Evolutionary conservation across 2,113 vertebrate genomes (phyloP), one percentile per base, ranked within the genome.

Genomic region (Syrmaticus mikado): DNA sequence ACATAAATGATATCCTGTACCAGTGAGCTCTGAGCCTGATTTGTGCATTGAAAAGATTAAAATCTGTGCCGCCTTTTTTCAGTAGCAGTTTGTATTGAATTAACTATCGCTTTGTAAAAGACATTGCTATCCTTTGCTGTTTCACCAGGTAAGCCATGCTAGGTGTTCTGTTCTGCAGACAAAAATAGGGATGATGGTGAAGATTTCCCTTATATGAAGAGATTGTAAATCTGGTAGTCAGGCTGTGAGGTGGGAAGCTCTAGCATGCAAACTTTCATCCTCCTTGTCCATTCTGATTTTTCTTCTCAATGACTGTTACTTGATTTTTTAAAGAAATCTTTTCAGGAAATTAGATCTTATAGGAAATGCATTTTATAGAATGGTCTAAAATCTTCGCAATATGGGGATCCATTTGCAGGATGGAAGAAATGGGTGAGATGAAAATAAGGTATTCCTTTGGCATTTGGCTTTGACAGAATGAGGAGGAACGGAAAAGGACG

Each of bases 11-110:
- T 2, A 4, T 15, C 30, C 16, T 24, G 5, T 41, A 18, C 52
- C 18, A 13, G 3, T 52, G 74, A 85, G 20, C 12, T 68, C 48
- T 20, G 3, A 0, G 4, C 25, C 8, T 3, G 46, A 46, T 11
- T 28, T 1, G 1, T 48, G 6, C 36, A 41, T 58, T 82, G 22
- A 48, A 40, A 75, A 46, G 52, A 38, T 11, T 38, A 68, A 87
- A 72, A 82, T 68, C 21, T 41, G 11, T 12, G 8, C 34, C 76
- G 28, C 17, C 4, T 27, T 73, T 14, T 89, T 85, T 53, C 41
- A 55, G 70, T 19, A 67, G 25, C 12, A 18, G 14, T 60, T 55
- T 84, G 5, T 32, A 21, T 9, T 75, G 34, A 19, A 25, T 9
- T 50, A 70, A 38, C 17, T 10, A 5, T 41, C 41, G 7, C 36